phyloP scores from a whole-genome alignment of 2,797 vertebrate genomes.

The Lindbergichthys nudifrons region DNA sequence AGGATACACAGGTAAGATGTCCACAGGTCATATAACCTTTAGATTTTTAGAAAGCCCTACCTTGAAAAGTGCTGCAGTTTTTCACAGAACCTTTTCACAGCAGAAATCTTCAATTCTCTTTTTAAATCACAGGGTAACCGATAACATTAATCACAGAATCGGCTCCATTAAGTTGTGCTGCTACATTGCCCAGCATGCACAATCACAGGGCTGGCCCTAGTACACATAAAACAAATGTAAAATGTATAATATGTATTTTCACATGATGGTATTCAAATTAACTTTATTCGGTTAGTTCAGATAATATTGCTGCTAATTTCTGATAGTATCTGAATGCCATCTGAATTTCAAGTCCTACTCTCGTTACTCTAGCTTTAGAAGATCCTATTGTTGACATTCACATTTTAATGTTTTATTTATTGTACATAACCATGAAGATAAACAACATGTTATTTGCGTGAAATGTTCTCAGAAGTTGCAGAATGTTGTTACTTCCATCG shows the following conservation, averaged over 20 bases:
- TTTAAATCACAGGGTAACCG: slow-evolving; percentile 1
- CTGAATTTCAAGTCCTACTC: not conserved
- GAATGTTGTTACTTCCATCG: slow-evolving; percentile 12
- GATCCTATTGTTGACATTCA: not conserved
- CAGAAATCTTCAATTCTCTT: not conserved
- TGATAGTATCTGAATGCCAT: not conserved
- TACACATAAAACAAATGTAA: not conserved
- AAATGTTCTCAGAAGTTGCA: not conserved
- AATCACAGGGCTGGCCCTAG: not conserved
- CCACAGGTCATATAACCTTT: not conserved
- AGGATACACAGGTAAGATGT: slow-evolving; percentile 94
- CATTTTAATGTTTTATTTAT: no score
- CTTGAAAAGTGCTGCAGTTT: not conserved
- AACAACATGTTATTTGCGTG: not conserved
- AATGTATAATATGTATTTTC: not conserved
- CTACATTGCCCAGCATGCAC: not conserved
- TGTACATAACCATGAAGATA: no score
- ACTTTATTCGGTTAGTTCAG: no score
- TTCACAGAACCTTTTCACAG: slow-evolving; percentile 9
- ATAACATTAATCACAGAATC: not conserved
- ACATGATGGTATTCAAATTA: no score
- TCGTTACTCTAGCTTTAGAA: not conserved
- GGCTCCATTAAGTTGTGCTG: not conserved
- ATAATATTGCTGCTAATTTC: not conserved
- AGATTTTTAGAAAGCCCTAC: not conserved